phyloP scores from a whole-genome alignment of 2,113 vertebrate species.

The Gambusia holbrooki region DNA sequence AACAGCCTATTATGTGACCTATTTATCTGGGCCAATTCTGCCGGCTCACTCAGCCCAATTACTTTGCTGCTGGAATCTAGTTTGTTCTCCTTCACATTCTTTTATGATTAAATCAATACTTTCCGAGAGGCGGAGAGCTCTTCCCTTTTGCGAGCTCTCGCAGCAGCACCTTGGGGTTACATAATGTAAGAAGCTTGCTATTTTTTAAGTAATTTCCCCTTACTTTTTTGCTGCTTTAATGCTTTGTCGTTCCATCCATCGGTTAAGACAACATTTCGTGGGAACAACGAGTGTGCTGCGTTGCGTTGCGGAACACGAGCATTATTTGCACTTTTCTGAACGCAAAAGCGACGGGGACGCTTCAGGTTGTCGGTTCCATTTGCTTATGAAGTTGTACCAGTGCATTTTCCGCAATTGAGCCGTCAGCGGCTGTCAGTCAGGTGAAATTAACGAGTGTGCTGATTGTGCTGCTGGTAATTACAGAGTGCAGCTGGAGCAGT shows the following conservation, averaged over 20 bases:
- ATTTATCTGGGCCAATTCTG: slow-evolving; percentile 82
- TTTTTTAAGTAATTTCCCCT: background rate
- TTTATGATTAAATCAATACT: slow-evolving; percentile 71
- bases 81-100: slow-evolving; percentile 59
- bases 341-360: slow-evolving; percentile 34
- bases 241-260: background rate
- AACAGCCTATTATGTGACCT: slow-evolving; percentile 84
- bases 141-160: slow-evolving; percentile 24
- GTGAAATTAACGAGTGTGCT: slow-evolving; percentile 77
- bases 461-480: slow-evolving; percentile 81
- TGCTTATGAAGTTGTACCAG: slow-evolving; percentile 70
- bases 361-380: slow-evolving; percentile 60
- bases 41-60: slow-evolving; percentile 80
- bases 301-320: background rate
- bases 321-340: slow-evolving; percentile 16
- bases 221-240: background rate
- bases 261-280: background rate
- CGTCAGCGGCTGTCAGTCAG: slow-evolving; percentile 76
- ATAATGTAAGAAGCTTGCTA: slow-evolving; percentile 9
- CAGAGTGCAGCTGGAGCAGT: slow-evolving; percentile 71
- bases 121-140: slow-evolving; percentile 40
- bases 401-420: slow-evolving; percentile 76
- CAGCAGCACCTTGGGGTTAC: slow-evolving; percentile 36
- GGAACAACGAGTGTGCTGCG: background rate
- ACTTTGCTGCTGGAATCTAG: slow-evolving; percentile 75